Evolutionary conservation across 1,140 invertebrate genomes (phyloP).

Genomic region (Rhagoletis zephyria): DNA sequence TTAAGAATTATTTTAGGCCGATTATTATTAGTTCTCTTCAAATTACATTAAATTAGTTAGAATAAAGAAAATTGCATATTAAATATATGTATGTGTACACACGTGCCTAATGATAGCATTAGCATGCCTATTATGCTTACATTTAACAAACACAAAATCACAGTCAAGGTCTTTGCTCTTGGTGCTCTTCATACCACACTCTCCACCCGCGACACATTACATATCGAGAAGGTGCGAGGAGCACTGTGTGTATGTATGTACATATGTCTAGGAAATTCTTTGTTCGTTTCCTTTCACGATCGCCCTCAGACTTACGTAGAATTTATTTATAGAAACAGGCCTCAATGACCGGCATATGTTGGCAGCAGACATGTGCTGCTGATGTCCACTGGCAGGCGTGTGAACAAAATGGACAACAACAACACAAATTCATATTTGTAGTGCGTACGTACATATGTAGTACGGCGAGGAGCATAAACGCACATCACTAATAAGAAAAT

Average conservation of each 20-base stretch:
- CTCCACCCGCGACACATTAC: not conserved
- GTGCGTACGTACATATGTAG: too few species aligned
- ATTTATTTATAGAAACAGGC: slow-evolving; percentile 11
- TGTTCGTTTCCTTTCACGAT: not conserved
- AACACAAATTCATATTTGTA: too few species aligned
- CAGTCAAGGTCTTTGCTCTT: slow-evolving; percentile 19
- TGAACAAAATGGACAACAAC: too few species aligned
- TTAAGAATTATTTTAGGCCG: too few species aligned
- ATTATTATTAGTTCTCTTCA: too few species aligned
- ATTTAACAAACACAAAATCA: not conserved
- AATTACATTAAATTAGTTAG: too few species aligned
- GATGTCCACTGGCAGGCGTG: not conserved
- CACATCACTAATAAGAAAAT: too few species aligned
- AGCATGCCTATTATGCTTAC: not conserved
- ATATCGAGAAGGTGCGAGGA: not conserved
- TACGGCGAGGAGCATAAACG: too few species aligned
- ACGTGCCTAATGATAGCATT: not conserved
- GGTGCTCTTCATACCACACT: not conserved
- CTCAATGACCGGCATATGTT: not conserved
- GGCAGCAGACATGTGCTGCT: not conserved
- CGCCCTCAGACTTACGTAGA: not conserved
- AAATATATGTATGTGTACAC: not conserved
- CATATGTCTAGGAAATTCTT: not conserved
- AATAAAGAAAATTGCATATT: too few species aligned
- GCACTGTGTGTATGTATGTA: not conserved